Base-by-base conservation (phyloP, 2,888 invertebrate species). In the Therioaphis trifolii region DNA sequence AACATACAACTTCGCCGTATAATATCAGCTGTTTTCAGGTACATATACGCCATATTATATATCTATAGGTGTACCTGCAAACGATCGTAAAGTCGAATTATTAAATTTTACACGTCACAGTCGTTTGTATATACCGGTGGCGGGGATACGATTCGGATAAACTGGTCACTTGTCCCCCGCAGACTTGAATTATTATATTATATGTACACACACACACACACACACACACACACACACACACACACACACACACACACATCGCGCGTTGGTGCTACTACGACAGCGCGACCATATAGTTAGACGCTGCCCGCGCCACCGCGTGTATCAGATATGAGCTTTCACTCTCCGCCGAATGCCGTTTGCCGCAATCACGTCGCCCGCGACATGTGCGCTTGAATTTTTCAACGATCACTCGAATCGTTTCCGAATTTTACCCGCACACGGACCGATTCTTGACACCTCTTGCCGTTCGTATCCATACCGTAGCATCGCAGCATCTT, bases 81-180 rank as follows among this genome's bases (percentile, higher is more conserved):
- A 49, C 15, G 2, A 18, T 49, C 49, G 15, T 49, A 15, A 4
- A 4, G 4, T 2, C 5, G n/a, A n/a, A n/a, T n/a, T n/a, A n/a
- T n/a, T n/a, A n/a, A n/a, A n/a, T n/a, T n/a, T n/a, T n/a, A n/a
- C n/a, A n/a, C n/a, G n/a, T n/a, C n/a, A 21, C 21, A 49, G n/a
- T 15, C 49, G 49, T 49, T 18, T 1, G 55, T 9, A 4, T 1
- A 21, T 2, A 4, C 2, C 1, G 49, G 12, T 18, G n/a, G 21
- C 14, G 49, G 75, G 12, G 35, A 40, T 14, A 58, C 75, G 40
- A 75, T 55, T 75, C 24, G 55, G 40, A 52, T 40, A 40, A 75
- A 75, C 75, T 40, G 75, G 40, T 55, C 75, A 58, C 40, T 43
- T 40, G 76, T 76, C 46, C 46, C 76, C 76, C 76, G 76, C 61